phyloP scores from a whole-genome alignment of 2,888 invertebrate species.

The Scaptomyza tumidula region DNA sequence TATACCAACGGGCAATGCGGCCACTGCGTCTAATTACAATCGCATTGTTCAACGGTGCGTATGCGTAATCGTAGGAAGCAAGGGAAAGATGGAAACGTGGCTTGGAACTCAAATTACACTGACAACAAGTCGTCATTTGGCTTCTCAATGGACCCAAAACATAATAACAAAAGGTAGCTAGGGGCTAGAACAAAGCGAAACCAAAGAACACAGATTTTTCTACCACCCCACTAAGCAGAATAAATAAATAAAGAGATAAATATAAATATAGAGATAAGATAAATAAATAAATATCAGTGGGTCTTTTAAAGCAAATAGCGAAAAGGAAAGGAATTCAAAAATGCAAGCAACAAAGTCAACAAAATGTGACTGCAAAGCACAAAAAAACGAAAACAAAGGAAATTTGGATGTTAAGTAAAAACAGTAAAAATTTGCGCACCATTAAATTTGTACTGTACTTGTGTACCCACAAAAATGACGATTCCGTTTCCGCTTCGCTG shows the following conservation, averaged over 20 bases:
- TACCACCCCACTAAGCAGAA: slow-evolving; percentile 13
- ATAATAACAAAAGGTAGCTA: slow-evolving; percentile 37
- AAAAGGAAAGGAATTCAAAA: slow-evolving; percentile 46
- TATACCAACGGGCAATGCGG: slow-evolving; percentile 46
- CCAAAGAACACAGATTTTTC: slow-evolving; percentile 1
- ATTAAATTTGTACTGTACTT: slow-evolving; percentile 71
- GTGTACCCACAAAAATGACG: slow-evolving; percentile 47
- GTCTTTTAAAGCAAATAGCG: slow-evolving; percentile 56
- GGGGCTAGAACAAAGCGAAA: slow-evolving; percentile 30
- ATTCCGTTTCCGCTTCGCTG: slow-evolving; percentile 38
- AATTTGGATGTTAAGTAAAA: slow-evolving; percentile 34
- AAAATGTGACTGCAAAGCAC: slow-evolving; percentile 37
- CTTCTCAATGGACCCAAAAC: slow-evolving; percentile 22
- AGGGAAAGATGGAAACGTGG: slow-evolving; percentile 24
- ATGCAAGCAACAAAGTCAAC: slow-evolving; percentile 46
- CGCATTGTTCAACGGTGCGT: slow-evolving; percentile 64
- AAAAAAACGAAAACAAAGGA: slow-evolving; percentile 19
- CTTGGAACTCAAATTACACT: slow-evolving; percentile 62
- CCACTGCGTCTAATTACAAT: slow-evolving; percentile 70
- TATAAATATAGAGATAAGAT: slow-evolving; percentile 22
- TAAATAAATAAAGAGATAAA: not conserved
- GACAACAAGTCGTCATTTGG: slow-evolving; percentile 52
- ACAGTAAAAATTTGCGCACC: slow-evolving; percentile 76
- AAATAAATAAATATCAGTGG: slow-evolving; percentile 37
- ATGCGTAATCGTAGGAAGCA: slow-evolving; percentile 61